These are phyloP conservation scores for Ibidorhyncha struthersii DNA, from an alignment of 2,113 vertebrate species.

Conservation along the genomic window DNA sequence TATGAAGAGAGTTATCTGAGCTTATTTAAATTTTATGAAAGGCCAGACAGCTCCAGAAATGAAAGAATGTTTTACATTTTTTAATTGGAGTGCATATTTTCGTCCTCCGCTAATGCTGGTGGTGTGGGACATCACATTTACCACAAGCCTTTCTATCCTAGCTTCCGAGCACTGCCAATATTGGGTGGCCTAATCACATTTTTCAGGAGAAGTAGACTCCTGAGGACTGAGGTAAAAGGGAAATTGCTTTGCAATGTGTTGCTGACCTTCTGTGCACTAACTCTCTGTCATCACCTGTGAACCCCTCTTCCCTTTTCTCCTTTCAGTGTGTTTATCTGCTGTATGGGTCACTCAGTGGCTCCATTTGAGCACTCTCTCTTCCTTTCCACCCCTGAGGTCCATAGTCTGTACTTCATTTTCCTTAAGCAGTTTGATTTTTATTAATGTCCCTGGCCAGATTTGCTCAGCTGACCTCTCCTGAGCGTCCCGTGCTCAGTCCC, in stretches of 20 bases:
- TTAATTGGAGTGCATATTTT: not conserved
- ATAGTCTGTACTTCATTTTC: not conserved
- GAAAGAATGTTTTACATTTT: slow-evolving; percentile 1
- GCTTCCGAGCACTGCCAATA: not conserved
- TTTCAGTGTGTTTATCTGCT: not conserved
- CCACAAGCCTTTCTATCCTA: not conserved
- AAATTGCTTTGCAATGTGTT: not conserved
- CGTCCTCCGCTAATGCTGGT: not conserved
- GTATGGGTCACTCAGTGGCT: not conserved
- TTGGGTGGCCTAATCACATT: not conserved
- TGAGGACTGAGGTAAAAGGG: not conserved
- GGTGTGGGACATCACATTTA: not conserved
- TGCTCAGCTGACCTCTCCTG: not conserved
- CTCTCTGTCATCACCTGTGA: not conserved
- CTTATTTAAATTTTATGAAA: slow-evolving; percentile 58
- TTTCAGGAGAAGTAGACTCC: not conserved
- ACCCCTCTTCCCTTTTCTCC: not conserved
- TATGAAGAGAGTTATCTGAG: slow-evolving; percentile 33
- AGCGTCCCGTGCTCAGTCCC: not conserved
- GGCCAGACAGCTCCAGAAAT: slow-evolving; percentile 19
- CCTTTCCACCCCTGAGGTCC: not conserved
- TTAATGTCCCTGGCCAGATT: not conserved
- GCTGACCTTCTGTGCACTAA: not conserved
- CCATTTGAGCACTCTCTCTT: not conserved
- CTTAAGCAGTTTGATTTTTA: not conserved